A percentile compares a stretch with the other conserved stretches of the same genome.
These are phyloP conservation scores for Naja naja DNA, from an alignment of 2,113 vertebrate genomes.

Conservation along the genomic window DNA sequence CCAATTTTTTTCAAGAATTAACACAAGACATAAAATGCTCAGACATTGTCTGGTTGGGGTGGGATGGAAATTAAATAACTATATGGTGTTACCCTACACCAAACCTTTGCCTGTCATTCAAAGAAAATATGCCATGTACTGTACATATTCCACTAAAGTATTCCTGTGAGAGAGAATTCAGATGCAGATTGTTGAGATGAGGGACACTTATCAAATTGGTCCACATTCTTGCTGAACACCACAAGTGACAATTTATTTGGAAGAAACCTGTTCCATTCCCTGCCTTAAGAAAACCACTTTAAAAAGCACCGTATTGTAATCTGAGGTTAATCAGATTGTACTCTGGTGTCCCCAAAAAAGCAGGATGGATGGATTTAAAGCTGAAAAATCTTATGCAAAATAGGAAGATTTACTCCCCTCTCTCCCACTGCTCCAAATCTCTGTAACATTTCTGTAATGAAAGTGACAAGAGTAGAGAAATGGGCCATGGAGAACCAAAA, in stretches of 20 bases:
- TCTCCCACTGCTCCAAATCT: not conserved
- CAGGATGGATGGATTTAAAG: conserved; percentile 3
- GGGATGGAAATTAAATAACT: not conserved
- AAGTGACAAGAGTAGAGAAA: not conserved
- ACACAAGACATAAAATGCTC: not conserved
- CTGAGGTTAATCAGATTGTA: conserved; percentile 63
- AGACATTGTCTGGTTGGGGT: not conserved
- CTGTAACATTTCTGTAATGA: not conserved
- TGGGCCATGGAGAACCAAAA: not conserved
- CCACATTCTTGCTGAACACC: fast-evolving
- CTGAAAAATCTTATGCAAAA: conserved; percentile 8
- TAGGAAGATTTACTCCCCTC: not conserved
- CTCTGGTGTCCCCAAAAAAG: conserved; percentile 1
- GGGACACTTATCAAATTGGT: not conserved
- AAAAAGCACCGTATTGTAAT: conserved; percentile 44
- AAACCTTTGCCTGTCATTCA: not conserved
- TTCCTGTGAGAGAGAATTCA: not conserved
- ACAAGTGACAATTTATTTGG: not conserved
- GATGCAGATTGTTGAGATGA: not conserved
- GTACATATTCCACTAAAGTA: not conserved
- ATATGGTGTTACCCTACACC: not conserved
- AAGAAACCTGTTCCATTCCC: not conserved
- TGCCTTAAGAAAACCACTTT: conserved; percentile 19
- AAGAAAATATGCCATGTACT: not conserved
- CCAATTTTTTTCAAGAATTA: not conserved